Evolutionary conservation across 2,797 vertebrate genomes (phyloP).

Genomic region (Falco rusticolus): DNA sequence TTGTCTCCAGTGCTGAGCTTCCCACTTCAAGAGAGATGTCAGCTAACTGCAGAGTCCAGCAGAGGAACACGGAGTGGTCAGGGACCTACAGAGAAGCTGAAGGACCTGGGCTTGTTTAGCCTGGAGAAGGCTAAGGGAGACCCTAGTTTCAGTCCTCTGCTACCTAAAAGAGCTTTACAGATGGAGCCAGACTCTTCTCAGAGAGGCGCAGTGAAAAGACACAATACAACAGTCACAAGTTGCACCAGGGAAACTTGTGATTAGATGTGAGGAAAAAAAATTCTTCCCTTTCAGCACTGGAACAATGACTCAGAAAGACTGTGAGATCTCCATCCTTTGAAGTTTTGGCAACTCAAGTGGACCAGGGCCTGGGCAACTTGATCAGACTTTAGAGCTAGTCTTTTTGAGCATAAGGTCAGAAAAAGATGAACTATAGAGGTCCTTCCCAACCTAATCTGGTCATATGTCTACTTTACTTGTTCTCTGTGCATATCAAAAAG

Average conservation of each 20-base stretch:
- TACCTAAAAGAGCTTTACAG: not conserved
- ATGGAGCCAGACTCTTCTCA: not conserved
- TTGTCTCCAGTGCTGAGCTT: not conserved
- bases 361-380: not conserved
- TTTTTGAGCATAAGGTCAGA: not conserved
- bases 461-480: not conserved
- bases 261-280: not conserved
- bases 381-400: not conserved
- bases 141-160: not conserved
- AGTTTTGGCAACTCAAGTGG: not conserved
- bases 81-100: not conserved
- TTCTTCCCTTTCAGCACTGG: not conserved
- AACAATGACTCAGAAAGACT: not conserved
- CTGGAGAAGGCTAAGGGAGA: not conserved
- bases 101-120: not conserved
- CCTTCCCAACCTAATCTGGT: not conserved
- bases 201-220: not conserved
- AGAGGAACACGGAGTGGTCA: not conserved
- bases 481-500: not conserved
- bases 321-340: not conserved
- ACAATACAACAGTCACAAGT: not conserved
- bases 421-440: not conserved
- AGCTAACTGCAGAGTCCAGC: not conserved
- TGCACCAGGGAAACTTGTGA: not conserved
- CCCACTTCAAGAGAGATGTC: not conserved